Conservation (phyloP, 2,888 invertebrate genomes). For the Rambutsinella grinnellia region DNA sequence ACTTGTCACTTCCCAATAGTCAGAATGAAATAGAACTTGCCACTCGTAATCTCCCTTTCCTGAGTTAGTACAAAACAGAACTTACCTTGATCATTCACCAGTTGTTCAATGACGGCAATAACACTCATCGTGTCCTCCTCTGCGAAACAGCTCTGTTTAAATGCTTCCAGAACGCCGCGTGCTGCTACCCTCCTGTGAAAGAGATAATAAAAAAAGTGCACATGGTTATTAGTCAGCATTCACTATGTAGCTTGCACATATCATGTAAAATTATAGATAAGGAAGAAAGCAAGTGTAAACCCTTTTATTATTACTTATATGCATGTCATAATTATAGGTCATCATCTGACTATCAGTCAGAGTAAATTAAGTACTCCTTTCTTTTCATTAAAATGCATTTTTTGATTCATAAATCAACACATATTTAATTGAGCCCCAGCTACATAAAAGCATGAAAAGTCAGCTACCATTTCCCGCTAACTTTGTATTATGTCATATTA, state of each 20-base stretch:
- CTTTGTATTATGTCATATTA: no score
- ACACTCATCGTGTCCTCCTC: conserved; percentile 63
- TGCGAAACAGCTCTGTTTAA: conserved; percentile 61
- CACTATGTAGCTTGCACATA: not conserved
- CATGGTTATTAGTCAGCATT: not conserved
- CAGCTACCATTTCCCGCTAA: no score
- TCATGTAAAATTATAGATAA: not conserved
- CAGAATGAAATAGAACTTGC: not conserved
- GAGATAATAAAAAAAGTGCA: conserved; percentile 13
- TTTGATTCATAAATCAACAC: no score
- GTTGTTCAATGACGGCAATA: conserved; percentile 63
- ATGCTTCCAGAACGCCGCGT: conserved; percentile 62
- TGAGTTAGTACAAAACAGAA: not conserved
- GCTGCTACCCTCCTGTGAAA: conserved; percentile 64
- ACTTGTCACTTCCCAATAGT: not conserved
- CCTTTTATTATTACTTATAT: no score
- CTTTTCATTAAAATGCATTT: no score
- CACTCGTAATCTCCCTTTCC: not conserved
- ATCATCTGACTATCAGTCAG: no score
- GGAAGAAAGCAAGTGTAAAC: no score
- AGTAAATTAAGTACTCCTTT: no score
- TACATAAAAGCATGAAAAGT: no score
- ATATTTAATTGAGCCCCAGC: no score
- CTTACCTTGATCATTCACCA: conserved; percentile 65
- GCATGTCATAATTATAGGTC: no score